Evolutionary conservation across 2,797 vertebrate genomes (phyloP), one percentile per base, ranked within the genome.

Genomic region (Pyrocephalus nanus): DNA sequence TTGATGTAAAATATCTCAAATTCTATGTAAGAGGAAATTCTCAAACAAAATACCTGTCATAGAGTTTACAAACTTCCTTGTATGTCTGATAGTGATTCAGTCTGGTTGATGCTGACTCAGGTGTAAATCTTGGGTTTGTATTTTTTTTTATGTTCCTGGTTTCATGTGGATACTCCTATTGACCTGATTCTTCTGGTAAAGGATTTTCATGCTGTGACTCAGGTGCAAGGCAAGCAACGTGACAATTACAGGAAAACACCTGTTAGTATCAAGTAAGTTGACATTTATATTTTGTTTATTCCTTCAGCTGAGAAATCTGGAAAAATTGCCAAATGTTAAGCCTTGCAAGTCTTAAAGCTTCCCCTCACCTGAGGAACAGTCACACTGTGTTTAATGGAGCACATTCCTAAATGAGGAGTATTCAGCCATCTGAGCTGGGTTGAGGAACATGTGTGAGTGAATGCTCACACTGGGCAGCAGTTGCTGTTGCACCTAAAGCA

Each of bases 51-150:
- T 90, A 91, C 74, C 66, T 92, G 51, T 86, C 29, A 32, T 17
- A 76, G 15, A 22, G 21, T 83, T 90, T 92, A 15, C 36, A 10
- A n/a, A 81, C 90, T 95, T 95, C 89, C 88, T 92, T 92, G 72
- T 96, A 95, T 92, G 62, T 79, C 45, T 69, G 67, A 36, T 27
- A 73, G 38, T 95, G 91, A 96, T 71, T 96, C 93, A 92, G 40
- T 13, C 73, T 88, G 32, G 26, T 45, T 91, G 60, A 26, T 83
- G 71, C 77, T 95, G 86, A 88, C 64, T 93, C 84, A 84, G 79
- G 26, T 65, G 25, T 76, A 88, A 48, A 21, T 75, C 20, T 40
- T 40, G 15, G 27, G 6, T 55, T 43, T 22, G 14, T 40, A 9
- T 5, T 32, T 14, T 3, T 50, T 27, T 51, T 15, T 27, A 17